Percentiles rank a stretch among this genome's conserved stretches.
Conservation (phyloP, 2,113 vertebrate genomes). For the Pagrus major region DNA sequence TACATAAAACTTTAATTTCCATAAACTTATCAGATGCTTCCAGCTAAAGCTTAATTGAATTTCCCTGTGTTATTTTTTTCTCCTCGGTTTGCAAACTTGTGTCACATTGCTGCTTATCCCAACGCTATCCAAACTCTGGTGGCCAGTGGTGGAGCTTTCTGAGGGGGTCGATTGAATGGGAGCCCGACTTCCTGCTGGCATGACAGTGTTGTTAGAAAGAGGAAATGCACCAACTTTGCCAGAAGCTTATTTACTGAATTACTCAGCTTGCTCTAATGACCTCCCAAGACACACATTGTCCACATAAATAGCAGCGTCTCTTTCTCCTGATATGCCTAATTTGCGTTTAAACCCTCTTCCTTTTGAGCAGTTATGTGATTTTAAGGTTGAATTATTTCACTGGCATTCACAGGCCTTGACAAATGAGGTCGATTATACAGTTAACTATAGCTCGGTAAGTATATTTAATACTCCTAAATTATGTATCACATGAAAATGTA, state of each 20-base stretch:
- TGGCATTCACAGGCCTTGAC: neutral
- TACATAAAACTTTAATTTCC: constrained; percentile 81
- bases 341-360: constrained; percentile 24
- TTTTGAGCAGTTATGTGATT: constrained; percentile 7
- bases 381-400: constrained; percentile 15
- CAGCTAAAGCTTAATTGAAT: constrained; percentile 70
- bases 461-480: neutral
- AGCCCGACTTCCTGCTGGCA: constrained; percentile 39
- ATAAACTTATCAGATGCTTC: constrained; percentile 79
- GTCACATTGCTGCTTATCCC: constrained; percentile 32
- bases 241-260: constrained; percentile 55
- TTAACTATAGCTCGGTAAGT: neutral
- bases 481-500: constrained; percentile 1
- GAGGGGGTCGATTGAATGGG: constrained; percentile 1
- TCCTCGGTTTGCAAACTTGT: constrained; percentile 36
- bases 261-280: constrained; percentile 54
- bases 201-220: constrained; percentile 28
- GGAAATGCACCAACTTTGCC: constrained; percentile 46
- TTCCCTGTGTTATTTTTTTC: constrained; percentile 38
- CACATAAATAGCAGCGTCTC: constrained; percentile 33
- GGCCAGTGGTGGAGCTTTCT: constrained; percentile 16
- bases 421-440: neutral
- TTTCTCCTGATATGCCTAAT: constrained; percentile 1
- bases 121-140: constrained; percentile 3
- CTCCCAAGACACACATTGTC: constrained; percentile 61